Evolutionary conservation across 2,888 invertebrate genomes (phyloP), one percentile per base, ranked within the genome.

Genomic region (Dolomedes plantarius): DNA sequence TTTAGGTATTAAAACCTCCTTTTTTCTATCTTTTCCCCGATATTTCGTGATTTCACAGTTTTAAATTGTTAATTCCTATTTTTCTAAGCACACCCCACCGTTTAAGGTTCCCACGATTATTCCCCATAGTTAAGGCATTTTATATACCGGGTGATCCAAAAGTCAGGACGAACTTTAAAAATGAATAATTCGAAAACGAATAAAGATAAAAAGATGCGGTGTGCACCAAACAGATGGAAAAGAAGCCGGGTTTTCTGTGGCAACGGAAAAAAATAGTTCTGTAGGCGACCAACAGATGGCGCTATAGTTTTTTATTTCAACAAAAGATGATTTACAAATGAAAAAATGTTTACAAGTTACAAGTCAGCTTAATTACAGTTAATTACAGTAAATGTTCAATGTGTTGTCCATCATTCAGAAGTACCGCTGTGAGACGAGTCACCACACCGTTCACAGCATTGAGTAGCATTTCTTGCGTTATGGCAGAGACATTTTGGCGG

Each of bases 101-200:
- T n/a, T n/a, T n/a, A n/a, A n/a, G n/a, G n/a, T n/a, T n/a, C n/a
- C n/a, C n/a, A n/a, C n/a, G n/a, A n/a, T n/a, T n/a, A n/a, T n/a
- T n/a, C n/a, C n/a, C n/a, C n/a, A n/a, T n/a, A n/a, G n/a, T n/a
- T n/a, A n/a, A n/a, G n/a, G n/a, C n/a, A n/a, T n/a, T n/a, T n/a
- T n/a, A 31, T 65, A 19, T 68, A 68, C 68, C 31, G 68, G 29
- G n/a, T 68, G 31, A 68, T 68, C 31, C 16, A 68, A 68, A 68
- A 68, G 32, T 68, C 68, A 36, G 68, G 32, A 68, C 31, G n/a
- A 68, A 32, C 68, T 68, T n/a, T 32, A 32, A 68, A 68, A 68
- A 68, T 29, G 1, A 68, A 68, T 31, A 68, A 68, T 31, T 68
- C 32, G 36, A 32, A 68, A 68, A 68, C 19, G 31, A 68, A 68